phyloP scores from a whole-genome alignment of 2,113 vertebrate species.

The Callospermophilus lateralis region DNA sequence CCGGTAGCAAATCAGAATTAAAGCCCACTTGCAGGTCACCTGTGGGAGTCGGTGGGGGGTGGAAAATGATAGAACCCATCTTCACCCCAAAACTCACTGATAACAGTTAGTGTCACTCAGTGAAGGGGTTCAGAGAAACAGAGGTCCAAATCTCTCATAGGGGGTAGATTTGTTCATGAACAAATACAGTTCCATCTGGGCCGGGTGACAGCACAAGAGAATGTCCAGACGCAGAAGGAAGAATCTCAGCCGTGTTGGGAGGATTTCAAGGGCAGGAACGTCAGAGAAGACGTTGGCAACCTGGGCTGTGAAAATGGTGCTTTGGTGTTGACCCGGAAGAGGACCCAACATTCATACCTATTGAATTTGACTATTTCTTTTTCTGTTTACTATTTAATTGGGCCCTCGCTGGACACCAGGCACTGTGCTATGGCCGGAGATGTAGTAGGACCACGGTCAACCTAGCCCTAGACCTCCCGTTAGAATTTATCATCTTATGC shows the following conservation, averaged over 20 bases:
- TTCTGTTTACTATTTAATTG: neutral
- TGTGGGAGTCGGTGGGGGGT: no score
- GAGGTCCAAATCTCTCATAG: neutral
- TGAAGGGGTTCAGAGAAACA: neutral
- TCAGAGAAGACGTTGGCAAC: neutral
- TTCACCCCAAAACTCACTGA: no score
- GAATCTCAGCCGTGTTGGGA: neutral
- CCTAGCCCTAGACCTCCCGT: neutral
- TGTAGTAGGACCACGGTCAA: neutral
- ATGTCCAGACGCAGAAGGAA: neutral
- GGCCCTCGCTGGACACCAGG: neutral
- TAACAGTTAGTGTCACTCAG: neutral
- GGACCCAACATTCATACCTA: no score
- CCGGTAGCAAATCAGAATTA: neutral
- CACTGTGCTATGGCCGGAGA: neutral
- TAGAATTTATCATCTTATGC: neutral
- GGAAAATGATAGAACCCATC: no score
- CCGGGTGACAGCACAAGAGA: neutral
- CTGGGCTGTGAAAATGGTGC: neutral
- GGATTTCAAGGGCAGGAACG: rapidly evolving
- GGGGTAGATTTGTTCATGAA: no score
- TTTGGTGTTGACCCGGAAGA: neutral
- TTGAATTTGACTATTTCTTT: neutral
- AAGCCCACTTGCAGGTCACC: neutral
- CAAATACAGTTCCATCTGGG: rapidly evolving